phyloP scores from a whole-genome alignment of 1,140 invertebrate genomes.

The Rhynchophorus ferrugineus region DNA sequence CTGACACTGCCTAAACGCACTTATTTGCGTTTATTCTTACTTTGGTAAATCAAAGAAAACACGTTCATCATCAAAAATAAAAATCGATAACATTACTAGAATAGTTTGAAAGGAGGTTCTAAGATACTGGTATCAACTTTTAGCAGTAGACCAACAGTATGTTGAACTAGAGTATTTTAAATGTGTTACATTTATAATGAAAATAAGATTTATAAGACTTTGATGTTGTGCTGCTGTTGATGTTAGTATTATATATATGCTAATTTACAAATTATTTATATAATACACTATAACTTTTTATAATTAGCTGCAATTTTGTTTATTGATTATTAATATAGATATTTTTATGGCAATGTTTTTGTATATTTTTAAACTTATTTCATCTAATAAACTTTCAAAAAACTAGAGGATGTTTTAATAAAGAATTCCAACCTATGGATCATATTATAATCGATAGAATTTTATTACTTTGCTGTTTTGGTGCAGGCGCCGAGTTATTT shows the following conservation, averaged over 20 bases:
- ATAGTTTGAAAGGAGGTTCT: not conserved
- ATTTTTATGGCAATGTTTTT: not conserved
- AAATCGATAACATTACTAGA: not conserved
- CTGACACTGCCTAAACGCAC: not conserved
- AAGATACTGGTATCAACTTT: not conserved
- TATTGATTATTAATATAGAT: not conserved
- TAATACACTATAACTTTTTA: no score
- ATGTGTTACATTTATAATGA: not conserved
- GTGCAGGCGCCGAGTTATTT: no score
- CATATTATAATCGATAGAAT: no score
- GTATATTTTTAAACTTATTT: not conserved
- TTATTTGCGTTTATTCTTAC: not conserved
- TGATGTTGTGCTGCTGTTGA: not conserved
- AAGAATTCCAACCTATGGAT: no score
- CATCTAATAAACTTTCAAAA: not conserved
- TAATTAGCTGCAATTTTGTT: not conserved
- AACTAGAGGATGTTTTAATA: not conserved
- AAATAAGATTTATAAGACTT: not conserved
- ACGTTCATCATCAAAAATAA: no score
- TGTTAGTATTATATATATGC: not conserved
- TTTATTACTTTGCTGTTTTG: no score
- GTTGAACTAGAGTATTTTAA: no score
- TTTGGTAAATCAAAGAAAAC: no score
- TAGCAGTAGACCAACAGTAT: not conserved
- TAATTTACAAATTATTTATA: not conserved